Percentiles rank a stretch among this genome's conserved stretches.
phyloP scores from a whole-genome alignment of 2,113 vertebrate genomes.

The Acrocephalus kingi region DNA sequence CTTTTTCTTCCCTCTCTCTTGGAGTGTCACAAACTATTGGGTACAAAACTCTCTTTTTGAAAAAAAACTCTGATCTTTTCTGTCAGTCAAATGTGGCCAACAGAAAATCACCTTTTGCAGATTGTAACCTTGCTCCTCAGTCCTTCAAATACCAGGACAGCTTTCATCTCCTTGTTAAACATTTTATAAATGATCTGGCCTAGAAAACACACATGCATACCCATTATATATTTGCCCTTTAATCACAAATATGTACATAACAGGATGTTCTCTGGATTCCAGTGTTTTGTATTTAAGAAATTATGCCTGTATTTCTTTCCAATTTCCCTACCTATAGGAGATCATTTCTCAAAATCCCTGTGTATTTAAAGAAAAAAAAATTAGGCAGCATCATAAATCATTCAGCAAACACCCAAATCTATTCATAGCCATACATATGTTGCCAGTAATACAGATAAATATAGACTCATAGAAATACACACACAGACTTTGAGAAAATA shows the following conservation, averaged over 20 bases:
- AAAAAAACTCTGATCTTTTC: neutral
- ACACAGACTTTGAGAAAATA: conserved; percentile 74
- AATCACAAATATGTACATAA: neutral
- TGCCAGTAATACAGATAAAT: conserved; percentile 79
- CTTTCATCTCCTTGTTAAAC: neutral
- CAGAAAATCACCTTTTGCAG: neutral
- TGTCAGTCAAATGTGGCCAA: neutral
- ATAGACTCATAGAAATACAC: conserved; percentile 77
- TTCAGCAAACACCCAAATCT: conserved; percentile 69
- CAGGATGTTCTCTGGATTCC: neutral
- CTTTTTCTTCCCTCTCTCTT: neutral
- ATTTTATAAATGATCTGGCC: conserved; percentile 3
- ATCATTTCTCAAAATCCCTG: neutral
- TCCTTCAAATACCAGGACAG: neutral
- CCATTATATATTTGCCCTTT: neutral
- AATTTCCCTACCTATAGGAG: neutral
- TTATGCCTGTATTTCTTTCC: neutral
- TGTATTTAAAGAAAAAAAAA: conserved; percentile 52
- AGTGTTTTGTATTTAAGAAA: neutral
- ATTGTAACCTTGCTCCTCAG: neutral
- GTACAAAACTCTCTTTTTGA: neutral
- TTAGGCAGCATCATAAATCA: conserved; percentile 63
- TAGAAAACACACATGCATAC: neutral
- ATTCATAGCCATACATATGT: conserved; percentile 79
- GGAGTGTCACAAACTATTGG: neutral